Percentiles rank a stretch among this genome's conserved stretches.
Evolutionary conservation across 30 jellyfish, hydroid and myxozoan species (phyloP).

Genomic region (Hydractinia symbiolongicarpus): DNA sequence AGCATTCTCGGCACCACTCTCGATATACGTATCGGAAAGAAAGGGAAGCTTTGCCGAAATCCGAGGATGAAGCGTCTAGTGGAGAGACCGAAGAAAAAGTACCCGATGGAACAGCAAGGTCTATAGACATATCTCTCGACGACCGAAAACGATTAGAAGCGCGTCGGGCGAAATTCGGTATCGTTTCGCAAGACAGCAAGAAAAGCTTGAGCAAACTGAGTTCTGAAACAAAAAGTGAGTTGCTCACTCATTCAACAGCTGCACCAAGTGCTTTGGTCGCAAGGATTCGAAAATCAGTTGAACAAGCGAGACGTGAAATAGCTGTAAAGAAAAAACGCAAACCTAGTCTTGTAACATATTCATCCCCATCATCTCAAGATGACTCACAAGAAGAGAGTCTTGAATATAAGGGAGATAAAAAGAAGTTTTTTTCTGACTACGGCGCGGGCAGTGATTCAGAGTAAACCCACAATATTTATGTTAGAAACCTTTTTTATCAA

Average conservation of each 20-base stretch:
- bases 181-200: background rate
- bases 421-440: slow-evolving; percentile 1
- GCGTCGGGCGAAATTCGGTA: slow-evolving; percentile 22
- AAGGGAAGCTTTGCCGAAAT: background rate
- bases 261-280: background rate
- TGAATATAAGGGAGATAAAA: background rate
- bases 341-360: background rate
- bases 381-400: slow-evolving; percentile 2
- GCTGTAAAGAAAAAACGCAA: background rate
- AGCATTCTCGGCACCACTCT: too few species aligned
- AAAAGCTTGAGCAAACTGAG: background rate
- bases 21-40: too few species aligned
- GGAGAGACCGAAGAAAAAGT: background rate
- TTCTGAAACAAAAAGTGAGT: background rate
- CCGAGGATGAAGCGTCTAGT: background rate
- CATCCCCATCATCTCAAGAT: background rate
- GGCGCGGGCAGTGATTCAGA: slow-evolving; percentile 9
- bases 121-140: slow-evolving; percentile 33
- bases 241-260: background rate
- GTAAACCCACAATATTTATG: background rate
- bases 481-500: too few species aligned
- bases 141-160: slow-evolving; percentile 20
- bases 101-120: slow-evolving; percentile 7
- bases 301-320: background rate
- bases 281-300: background rate